Base-by-base conservation (phyloP, 2,888 invertebrate species). In the Eupeodes latifasciatus region DNA sequence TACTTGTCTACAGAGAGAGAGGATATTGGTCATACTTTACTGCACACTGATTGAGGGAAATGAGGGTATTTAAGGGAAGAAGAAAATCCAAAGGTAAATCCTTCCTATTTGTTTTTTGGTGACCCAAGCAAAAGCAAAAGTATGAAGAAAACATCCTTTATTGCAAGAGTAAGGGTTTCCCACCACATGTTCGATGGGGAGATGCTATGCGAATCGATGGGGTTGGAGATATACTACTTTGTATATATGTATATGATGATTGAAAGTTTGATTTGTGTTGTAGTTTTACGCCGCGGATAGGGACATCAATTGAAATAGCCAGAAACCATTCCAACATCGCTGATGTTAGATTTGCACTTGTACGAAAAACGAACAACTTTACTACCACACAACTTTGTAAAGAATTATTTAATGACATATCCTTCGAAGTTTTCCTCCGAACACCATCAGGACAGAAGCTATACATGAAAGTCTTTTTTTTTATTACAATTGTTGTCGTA, bases 241-340 rank as follows among this genome's bases (percentile, higher is more conserved):
- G 79, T 79, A 66, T 27, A 27, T 27, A 27, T 81, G 44, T 27
- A 27, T 81, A 36, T 53, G 81, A 85, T 89, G 85, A 85, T 89
- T 89, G 89, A 89, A 85, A 79, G 85, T 85, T 89, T 91, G 91
- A 85, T 91, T 91, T 88, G 90, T 90, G 75, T 91, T 88, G 90
- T 90, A 77, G 76, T 85, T 79, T 90, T 59, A 83, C 81, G 57
- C 77, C 81, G 57, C 77, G 81, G 47, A 47, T 61, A 55, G 51
- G 71, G 72, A 81, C 47, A 77, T 84, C 84, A 72, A 84, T 87
- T 80, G 81, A 84, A 88, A 55, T 12, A 12, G 67, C 53, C 40
- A 66, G 27, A 9, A 57, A 79, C 57, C 62, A 40, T 85, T 78
- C 74, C 72, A 78, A 27, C 55, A 49, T 69, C 69, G 57, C 36